These are phyloP conservation scores for Zaprionus gabonicus DNA, from an alignment of 1,140 invertebrate species.

Conservation along the genomic window DNA sequence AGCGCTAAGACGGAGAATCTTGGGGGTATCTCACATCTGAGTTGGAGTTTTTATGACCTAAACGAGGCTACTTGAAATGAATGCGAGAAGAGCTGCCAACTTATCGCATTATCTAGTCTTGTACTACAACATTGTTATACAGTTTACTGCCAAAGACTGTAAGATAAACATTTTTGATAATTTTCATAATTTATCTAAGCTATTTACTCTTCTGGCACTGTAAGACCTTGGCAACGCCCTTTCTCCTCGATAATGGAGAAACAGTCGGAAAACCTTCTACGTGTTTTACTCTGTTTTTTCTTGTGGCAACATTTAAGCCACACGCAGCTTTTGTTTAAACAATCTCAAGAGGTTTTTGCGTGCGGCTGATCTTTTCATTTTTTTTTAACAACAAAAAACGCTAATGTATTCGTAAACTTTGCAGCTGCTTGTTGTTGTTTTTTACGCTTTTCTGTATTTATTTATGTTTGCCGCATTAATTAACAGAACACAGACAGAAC, in stretches of 20 bases:
- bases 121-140: slow-evolving; percentile 1
- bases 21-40: background rate
- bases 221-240: slow-evolving; percentile 11
- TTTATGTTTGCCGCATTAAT: slow-evolving; percentile 79
- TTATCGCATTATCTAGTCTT: slow-evolving; percentile 4
- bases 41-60: background rate
- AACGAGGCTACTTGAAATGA: slow-evolving; percentile 2
- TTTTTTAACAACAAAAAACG: slow-evolving; percentile 44
- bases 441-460: slow-evolving; percentile 49
- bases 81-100: background rate
- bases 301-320: slow-evolving; percentile 3
- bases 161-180: background rate
- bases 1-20: background rate
- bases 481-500: slow-evolving; percentile 33
- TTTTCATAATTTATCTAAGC: background rate
- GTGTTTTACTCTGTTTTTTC: background rate
- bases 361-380: slow-evolving; percentile 47
- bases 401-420: slow-evolving; percentile 71
- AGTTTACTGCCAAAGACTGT: background rate
- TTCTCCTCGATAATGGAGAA: background rate
- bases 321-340: slow-evolving; percentile 60
- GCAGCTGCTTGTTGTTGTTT: slow-evolving; percentile 34
- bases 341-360: slow-evolving; percentile 61
- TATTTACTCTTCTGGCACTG: background rate
- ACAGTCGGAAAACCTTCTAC: background rate